Percentiles rank a stretch among this genome's conserved stretches.
Evolutionary conservation across 30 jellyfish, hydroid and myxozoan species (phyloP).

Genomic region (Euphysa ruthae): DNA sequence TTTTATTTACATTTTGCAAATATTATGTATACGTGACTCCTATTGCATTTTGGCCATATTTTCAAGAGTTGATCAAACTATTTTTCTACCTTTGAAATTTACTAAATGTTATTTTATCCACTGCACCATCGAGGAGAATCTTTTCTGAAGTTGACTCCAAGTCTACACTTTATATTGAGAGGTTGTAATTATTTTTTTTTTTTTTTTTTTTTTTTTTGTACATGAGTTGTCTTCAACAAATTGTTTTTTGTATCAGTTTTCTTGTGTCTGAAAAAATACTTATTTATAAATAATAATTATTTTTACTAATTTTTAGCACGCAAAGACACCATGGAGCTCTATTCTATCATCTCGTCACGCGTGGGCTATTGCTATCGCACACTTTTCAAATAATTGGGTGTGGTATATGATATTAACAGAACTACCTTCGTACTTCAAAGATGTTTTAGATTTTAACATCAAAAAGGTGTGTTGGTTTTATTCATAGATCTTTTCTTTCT

Average conservation of each 20-base stretch:
- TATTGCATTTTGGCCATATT: no score
- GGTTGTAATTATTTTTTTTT: no score
- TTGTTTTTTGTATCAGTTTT: not conserved
- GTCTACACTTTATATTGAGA: no score
- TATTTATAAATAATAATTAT: not conserved
- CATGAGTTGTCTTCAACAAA: not conserved
- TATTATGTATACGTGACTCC: no score
- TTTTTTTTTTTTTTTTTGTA: no score
- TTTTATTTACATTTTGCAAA: no score
- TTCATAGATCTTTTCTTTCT: not conserved
- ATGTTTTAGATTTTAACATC: slow-evolving; percentile 62
- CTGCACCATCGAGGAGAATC: no score
- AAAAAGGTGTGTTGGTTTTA: not conserved
- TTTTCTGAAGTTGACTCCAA: no score
- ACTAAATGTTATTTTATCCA: no score
- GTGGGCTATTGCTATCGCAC: slow-evolving; percentile 59
- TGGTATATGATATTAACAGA: slow-evolving; percentile 81
- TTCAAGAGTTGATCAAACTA: no score
- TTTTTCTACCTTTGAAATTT: no score
- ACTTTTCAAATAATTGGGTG: slow-evolving; percentile 71
- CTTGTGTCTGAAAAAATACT: not conserved
- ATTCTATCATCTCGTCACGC: slow-evolving; percentile 58
- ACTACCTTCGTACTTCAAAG: slow-evolving; percentile 77
- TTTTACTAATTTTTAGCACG: not conserved
- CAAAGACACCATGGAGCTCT: slow-evolving; percentile 54